These are phyloP conservation scores for Lethenteron reissneri DNA, from an alignment of 2,113 vertebrate species.

Conservation along the genomic window DNA sequence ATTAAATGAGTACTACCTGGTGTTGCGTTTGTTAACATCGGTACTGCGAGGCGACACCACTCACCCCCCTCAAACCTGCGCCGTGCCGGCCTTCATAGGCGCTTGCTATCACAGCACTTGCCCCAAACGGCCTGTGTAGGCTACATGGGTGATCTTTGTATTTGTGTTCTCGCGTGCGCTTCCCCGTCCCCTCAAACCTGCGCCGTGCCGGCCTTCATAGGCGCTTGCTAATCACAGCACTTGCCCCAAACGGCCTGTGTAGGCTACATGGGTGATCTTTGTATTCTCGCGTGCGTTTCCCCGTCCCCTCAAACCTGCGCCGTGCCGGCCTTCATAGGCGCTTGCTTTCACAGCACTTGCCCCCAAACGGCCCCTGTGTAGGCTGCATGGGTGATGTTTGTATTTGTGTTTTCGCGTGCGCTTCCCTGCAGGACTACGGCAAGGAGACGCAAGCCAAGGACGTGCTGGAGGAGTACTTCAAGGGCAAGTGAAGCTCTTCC, in stretches of 20 bases:
- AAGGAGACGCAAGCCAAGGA: slow-evolving; percentile 99
- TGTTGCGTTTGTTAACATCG: too few species aligned
- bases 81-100: too few species aligned
- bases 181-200: neutral
- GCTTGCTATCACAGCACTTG: too few species aligned
- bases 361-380: neutral
- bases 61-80: too few species aligned
- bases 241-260: neutral
- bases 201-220: neutral
- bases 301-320: slow-evolving; percentile 5
- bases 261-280: too few species aligned
- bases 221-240: neutral
- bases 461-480: slow-evolving; percentile 98
- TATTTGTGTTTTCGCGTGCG: too few species aligned
- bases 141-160: too few species aligned
- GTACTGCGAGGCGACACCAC: too few species aligned
- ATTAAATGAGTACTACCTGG: too few species aligned
- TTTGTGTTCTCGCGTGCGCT: too few species aligned
- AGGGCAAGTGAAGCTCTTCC: slow-evolving; percentile 62
- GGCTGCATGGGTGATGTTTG: too few species aligned
- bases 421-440: slow-evolving; percentile 66
- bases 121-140: too few species aligned
- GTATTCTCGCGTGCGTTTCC: neutral
- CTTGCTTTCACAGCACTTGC: neutral
- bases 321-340: neutral